Percentiles rank a stretch among this genome's conserved stretches.
These are phyloP conservation scores for Excalfactoria chinensis DNA, from an alignment of 2,113 vertebrate genomes.

Conservation along the genomic window DNA sequence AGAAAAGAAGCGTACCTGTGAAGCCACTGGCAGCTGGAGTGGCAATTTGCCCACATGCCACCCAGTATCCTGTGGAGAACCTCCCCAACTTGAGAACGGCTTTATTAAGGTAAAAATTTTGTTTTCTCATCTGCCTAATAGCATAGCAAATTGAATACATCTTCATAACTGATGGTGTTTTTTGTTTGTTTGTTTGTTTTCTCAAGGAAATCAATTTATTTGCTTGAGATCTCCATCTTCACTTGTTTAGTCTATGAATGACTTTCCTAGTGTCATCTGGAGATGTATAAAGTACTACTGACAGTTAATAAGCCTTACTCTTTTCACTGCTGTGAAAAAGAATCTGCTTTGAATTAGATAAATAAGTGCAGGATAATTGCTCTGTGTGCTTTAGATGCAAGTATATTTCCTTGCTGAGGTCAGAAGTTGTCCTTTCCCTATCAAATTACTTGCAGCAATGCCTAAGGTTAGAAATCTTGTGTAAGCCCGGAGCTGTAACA, in stretches of 20 bases:
- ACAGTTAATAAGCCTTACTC: neutral
- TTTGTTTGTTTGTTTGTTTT: neutral
- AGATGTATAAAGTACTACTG: neutral
- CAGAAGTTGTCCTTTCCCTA: neutral
- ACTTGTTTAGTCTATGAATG: neutral
- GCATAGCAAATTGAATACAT: neutral
- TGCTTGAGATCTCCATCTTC: neutral
- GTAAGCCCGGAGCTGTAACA: neutral
- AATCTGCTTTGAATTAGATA: neutral
- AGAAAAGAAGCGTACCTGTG: constrained; percentile 93
- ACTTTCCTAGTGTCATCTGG: neutral
- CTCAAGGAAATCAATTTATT: neutral
- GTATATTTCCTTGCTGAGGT: neutral
- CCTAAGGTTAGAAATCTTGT: neutral
- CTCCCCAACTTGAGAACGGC: constrained; percentile 86
- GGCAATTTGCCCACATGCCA: constrained; percentile 87
- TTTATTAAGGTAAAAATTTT: constrained; percentile 84
- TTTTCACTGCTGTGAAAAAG: neutral
- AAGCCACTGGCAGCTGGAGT: constrained; percentile 93
- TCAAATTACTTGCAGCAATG: neutral
- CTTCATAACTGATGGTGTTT: neutral
- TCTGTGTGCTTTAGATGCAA: neutral
- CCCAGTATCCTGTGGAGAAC: constrained; percentile 87
- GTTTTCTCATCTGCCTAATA: neutral
- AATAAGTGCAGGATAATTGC: neutral